Base-by-base conservation (phyloP, 2,797 vertebrate species). In the Manis javanica region DNA sequence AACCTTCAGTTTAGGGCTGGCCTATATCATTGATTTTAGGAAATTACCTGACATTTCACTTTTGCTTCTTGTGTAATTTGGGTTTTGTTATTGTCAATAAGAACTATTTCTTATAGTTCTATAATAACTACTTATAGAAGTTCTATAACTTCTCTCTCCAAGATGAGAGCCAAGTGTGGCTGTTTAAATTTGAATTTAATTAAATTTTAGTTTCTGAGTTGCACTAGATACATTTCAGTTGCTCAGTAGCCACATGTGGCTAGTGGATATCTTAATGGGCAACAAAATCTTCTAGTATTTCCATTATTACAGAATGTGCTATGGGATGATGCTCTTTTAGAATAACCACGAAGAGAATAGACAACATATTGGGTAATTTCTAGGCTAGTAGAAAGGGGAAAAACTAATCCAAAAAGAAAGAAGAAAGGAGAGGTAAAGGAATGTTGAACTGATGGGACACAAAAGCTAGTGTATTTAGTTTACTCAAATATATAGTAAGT, bases 1-100 rank as follows among this genome's bases (percentile, higher is more conserved):
- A 98, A 97, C 95, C 90, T 97, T 97, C 94, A 89, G 1, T 97
- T 97, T 96, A 84, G 51, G 55, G 84, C 95, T 94, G 90, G 88
- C 66, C 91, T 87, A 7, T 89, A 90, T 3, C 85, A 59, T 16
- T 78, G 84, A 84, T 72, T 89, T 82, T 75, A 86, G 51, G 96
- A 93, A 98, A 97, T 87, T 94, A 88, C 86, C 88, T 91, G 93
- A 84, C 97, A 96, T 96, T 98, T 90, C 71, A 59, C 78, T 83
- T 97, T 87, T 95, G 86, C 39, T 97, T 96, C 96, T 77, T 37
- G n/a, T 3, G 31, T 86, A 95, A 93, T 96, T 97, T 96, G 90
- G 55, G 71, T 94, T 97, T 88, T 78, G 61, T 83, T 71, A 88
- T 55, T 96, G 92, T 91, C 61, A 96, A 7, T 46, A 46, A 46